These are phyloP conservation scores for Caenorhabditis sp. DNA, from an alignment of 2,888 invertebrate genomes.

Conservation along the genomic window DNA sequence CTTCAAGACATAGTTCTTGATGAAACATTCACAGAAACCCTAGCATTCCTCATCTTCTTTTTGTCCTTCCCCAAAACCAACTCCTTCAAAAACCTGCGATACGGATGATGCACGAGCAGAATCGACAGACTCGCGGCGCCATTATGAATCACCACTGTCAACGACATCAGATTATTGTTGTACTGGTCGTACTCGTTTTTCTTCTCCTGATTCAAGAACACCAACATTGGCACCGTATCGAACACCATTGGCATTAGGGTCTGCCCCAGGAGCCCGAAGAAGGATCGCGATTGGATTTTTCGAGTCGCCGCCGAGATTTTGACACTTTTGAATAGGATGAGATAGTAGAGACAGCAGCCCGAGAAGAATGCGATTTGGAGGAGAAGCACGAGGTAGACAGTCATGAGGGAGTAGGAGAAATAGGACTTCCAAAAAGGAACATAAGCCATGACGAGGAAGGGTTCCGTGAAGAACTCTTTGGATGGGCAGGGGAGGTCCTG, in stretches of 20 bases:
- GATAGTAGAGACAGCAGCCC: conserved; percentile 9
- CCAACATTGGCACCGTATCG: background rate
- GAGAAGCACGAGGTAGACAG: background rate
- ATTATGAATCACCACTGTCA: conserved; percentile 8
- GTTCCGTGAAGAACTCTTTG: background rate
- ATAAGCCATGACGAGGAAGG: background rate
- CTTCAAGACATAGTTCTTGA: background rate
- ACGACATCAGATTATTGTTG: conserved; percentile 2
- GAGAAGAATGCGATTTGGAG: background rate
- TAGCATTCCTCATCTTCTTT: too few species aligned
- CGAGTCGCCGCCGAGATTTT: background rate
- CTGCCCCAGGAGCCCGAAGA: background rate
- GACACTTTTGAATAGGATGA: background rate
- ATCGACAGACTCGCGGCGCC: conserved; percentile 7
- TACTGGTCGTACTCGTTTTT: background rate
- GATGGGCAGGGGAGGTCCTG: background rate
- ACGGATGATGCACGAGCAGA: conserved; percentile 11
- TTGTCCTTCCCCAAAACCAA: background rate
- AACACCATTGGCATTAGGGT: conserved; percentile 3
- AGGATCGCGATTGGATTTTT: conserved; percentile 5
- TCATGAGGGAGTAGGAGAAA: background rate
- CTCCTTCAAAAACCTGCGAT: conserved; percentile 2
- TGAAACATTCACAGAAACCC: background rate
- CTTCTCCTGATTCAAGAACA: background rate
- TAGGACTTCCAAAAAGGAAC: background rate